Conservation (phyloP, 2,797 vertebrate genomes). For the Phyllotis vaccarum region DNA sequence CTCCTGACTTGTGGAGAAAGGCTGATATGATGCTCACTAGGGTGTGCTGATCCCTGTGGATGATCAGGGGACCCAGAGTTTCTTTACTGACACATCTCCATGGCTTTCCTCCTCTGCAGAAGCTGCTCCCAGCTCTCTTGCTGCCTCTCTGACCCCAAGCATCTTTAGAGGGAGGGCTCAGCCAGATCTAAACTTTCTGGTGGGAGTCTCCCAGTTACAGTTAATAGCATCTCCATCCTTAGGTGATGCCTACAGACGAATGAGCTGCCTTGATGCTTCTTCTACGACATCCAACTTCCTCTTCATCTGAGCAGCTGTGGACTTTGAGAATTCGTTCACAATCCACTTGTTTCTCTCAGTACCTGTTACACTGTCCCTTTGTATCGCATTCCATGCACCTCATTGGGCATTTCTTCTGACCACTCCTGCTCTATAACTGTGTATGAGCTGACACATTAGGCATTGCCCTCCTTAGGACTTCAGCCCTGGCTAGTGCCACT, state of each 20-base stretch:
- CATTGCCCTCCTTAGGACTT: neutral
- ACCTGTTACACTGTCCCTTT: neutral
- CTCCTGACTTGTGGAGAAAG: neutral
- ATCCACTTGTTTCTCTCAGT: neutral
- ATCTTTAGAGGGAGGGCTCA: neutral
- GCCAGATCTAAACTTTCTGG: neutral
- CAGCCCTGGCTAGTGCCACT: neutral
- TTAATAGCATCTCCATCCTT: neutral
- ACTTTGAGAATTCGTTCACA: neutral
- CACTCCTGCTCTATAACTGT: neutral
- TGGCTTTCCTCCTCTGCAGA: rapidly evolving
- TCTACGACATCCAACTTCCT: neutral
- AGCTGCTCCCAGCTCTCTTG: neutral
- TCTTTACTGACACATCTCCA: rapidly evolving
- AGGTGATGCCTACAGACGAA: neutral
- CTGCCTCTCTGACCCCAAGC: neutral
- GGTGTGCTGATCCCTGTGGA: neutral
- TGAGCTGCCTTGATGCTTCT: neutral
- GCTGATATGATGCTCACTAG: neutral
- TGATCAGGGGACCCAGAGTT: neutral
- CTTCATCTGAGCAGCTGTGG: neutral
- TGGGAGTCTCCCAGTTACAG: neutral
- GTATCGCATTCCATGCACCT: neutral
- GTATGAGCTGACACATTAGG: no score
- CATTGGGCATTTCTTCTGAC: neutral